Evolutionary conservation across 2,113 vertebrate genomes (phyloP).

Genomic region (Alaudala cheleensis): DNA sequence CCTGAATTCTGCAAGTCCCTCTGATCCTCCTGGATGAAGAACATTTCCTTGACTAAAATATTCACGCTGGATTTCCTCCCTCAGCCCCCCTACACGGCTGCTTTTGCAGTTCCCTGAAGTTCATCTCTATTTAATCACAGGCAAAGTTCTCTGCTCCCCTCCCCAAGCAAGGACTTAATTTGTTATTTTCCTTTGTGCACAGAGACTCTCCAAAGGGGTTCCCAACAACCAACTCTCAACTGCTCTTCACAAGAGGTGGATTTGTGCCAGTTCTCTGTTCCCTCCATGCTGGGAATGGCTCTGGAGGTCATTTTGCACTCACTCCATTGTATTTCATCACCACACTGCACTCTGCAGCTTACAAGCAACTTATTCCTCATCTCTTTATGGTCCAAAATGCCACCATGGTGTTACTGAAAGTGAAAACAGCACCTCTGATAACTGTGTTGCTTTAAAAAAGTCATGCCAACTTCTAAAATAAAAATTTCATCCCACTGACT

Average conservation of each 20-base stretch:
- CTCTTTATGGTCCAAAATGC: not conserved
- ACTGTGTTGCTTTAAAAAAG: accelerated
- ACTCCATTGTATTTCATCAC: not conserved
- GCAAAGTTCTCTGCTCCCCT: not conserved
- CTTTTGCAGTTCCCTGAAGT: not conserved
- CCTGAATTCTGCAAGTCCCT: not conserved
- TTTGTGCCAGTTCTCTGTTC: not conserved
- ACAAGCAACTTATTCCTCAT: not conserved
- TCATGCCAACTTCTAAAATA: not conserved
- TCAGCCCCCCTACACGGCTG: accelerated
- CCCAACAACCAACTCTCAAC: not conserved
- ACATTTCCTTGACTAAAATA: not conserved
- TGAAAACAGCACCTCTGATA: not conserved
- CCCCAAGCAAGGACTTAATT: not conserved
- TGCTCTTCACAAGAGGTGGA: not conserved
- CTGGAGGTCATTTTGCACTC: not conserved
- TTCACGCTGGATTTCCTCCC: not conserved
- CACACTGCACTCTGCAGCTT: not conserved
- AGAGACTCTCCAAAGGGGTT: not conserved
- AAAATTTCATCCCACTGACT: not conserved
- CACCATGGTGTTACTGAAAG: not conserved
- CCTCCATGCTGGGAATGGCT: not conserved
- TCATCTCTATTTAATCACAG: not conserved
- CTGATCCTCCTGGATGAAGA: not conserved
- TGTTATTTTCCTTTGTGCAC: not conserved